These are phyloP conservation scores for Leucania comma DNA, from an alignment of 2,888 invertebrate species.

Conservation along the genomic window DNA sequence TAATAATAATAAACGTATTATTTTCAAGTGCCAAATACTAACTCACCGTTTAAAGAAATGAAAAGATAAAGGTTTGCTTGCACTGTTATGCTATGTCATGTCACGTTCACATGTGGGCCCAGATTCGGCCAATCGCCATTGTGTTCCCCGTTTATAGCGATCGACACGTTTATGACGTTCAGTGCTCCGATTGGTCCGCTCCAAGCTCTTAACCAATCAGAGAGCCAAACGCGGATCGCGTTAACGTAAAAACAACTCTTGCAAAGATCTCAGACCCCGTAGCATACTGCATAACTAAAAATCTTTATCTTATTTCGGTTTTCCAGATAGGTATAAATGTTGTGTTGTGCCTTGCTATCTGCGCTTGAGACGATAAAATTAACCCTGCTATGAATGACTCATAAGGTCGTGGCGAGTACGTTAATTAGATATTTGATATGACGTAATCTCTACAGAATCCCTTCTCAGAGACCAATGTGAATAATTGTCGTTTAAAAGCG, in stretches of 20 bases:
- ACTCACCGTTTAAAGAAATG: not conserved
- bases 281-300: conserved; percentile 4
- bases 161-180: no score
- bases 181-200: no score
- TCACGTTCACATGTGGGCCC: no score
- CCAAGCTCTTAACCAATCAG: no score
- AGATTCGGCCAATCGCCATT: no score
- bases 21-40: not conserved
- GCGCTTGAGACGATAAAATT: conserved; percentile 30
- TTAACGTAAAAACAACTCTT: no score
- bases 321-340: conserved; percentile 35
- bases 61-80: not conserved
- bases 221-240: no score
- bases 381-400: conserved; percentile 43
- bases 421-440: conserved; percentile 41
- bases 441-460: conserved; percentile 36
- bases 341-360: conserved; percentile 53
- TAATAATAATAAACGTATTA: not conserved
- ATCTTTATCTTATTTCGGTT: conserved; percentile 18
- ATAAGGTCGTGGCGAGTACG: conserved; percentile 32
- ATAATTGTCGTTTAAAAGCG: conserved; percentile 1
- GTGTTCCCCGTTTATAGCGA: no score
- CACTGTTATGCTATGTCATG: not conserved
- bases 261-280: no score
- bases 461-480: conserved; percentile 21